Base-by-base conservation (phyloP, 2,797 vertebrate genomes). In the Lophotriccus pileatus region DNA sequence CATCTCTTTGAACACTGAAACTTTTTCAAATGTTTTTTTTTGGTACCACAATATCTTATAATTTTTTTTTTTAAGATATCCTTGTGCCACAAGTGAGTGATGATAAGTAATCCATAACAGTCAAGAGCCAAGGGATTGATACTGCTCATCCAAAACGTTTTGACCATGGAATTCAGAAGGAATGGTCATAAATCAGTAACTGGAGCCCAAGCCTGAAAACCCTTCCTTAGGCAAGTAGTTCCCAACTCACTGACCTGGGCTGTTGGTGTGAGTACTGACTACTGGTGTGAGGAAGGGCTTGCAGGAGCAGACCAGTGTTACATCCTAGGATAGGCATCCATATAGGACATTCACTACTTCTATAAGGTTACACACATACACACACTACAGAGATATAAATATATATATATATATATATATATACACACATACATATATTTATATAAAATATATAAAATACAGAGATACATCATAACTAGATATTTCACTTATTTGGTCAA, bases 181-280 rank as follows among this genome's bases (percentile, higher is more conserved):
- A 95, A 95, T 81, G 92, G 89, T 90, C 94, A 94, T 93, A 82
- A 85, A 95, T 96, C 95, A 96, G 85, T 87, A 97, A 94, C 82
- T 86, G 94, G 94, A 95, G 92, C 85, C 95, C 96, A 95, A 90
- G 84, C 85, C 95, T 96, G 94, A 81, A 97, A 96, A 88, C 91
- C 92, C 76, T 94, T 96, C 84, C 95, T 93, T 80, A 82, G 5
- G 77, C 53, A 20, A 96, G 93, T 76, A 94, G 89, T 49, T 84
- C 32, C 34, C 52, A 60, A 86, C 69, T 82, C 87, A 79, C 25
- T 49, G 76, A 69, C 47, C 44, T 14, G 34, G 28, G 55, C 47
- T 37, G 78, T 75, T 74, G 59, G 27, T 14, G 12, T 32, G 75
- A 92, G 92, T 67, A 68, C 75, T 56, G 59, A 85, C 92, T 82